phyloP scores from a whole-genome alignment of 2,113 vertebrate species.

The Engystomops pustulosus region DNA sequence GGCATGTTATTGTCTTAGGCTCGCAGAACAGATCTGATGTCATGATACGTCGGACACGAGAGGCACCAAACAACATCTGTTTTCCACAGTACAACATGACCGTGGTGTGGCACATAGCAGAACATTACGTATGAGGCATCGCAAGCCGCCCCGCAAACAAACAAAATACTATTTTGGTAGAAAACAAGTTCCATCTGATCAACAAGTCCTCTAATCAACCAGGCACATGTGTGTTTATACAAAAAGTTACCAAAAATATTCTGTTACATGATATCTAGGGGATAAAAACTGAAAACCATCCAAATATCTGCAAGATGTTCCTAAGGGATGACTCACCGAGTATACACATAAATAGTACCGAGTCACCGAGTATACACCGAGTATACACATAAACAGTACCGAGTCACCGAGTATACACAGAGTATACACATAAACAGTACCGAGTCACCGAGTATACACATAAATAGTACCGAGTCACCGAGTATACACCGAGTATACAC shows the following conservation, averaged over 20 bases:
- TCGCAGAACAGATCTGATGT: neutral
- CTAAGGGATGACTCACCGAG: too few species aligned
- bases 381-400: too few species aligned
- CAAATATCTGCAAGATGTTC: neutral
- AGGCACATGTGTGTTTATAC: too few species aligned
- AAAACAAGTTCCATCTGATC: neutral
- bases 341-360: too few species aligned
- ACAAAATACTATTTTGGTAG: neutral
- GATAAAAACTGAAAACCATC: neutral
- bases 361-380: too few species aligned
- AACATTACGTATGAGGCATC: neutral
- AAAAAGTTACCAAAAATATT: neutral
- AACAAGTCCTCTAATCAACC: neutral
- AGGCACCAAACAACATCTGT: slow-evolving; percentile 26
- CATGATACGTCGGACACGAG: neutral
- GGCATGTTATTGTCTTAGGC: slow-evolving; percentile 21
- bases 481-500: too few species aligned
- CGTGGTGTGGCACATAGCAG: neutral
- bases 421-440: too few species aligned
- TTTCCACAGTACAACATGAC: slow-evolving; percentile 18
- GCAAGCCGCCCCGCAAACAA: too few species aligned
- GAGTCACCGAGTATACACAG: too few species aligned
- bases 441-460: too few species aligned
- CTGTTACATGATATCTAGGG: neutral
- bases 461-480: too few species aligned